Evolutionary conservation across 2,888 invertebrate genomes (phyloP).

Genomic region (Himalopsyche kuldschensis): DNA sequence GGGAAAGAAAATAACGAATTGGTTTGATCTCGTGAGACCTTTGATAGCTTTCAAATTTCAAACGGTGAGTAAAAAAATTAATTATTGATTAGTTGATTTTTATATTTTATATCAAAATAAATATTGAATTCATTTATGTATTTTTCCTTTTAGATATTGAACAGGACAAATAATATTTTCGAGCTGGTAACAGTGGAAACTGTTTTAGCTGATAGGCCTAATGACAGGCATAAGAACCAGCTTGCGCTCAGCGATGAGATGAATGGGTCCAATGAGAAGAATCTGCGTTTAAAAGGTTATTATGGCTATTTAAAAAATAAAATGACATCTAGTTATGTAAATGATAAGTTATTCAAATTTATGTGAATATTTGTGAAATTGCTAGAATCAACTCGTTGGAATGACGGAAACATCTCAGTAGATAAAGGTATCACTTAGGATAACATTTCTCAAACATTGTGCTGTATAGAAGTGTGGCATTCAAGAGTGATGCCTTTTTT

Average conservation of each 20-base stretch:
- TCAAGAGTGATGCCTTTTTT: too few species aligned
- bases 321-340: background rate
- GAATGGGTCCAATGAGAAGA: constrained; percentile 69
- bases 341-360: background rate
- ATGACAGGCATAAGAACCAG: constrained; percentile 60
- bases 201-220: constrained; percentile 66
- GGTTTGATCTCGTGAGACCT: constrained; percentile 90
- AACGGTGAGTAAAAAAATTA: constrained; percentile 68
- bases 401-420: background rate
- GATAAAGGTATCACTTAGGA: background rate
- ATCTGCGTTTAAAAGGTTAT: constrained; percentile 76
- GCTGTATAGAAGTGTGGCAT: too few species aligned
- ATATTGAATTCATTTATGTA: background rate
- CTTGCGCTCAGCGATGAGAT: constrained; percentile 65
- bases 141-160: constrained; percentile 72
- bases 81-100: background rate
- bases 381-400: too few species aligned
- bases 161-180: constrained; percentile 96
- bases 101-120: background rate
- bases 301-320: background rate
- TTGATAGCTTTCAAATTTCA: constrained; percentile 93
- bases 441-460: too few species aligned
- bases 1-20: constrained; percentile 87
- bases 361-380: too few species aligned
- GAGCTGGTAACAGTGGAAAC: constrained; percentile 89